Evolutionary conservation across 2,797 vertebrate species (phyloP).

Genomic region (Vultur gryphus): DNA sequence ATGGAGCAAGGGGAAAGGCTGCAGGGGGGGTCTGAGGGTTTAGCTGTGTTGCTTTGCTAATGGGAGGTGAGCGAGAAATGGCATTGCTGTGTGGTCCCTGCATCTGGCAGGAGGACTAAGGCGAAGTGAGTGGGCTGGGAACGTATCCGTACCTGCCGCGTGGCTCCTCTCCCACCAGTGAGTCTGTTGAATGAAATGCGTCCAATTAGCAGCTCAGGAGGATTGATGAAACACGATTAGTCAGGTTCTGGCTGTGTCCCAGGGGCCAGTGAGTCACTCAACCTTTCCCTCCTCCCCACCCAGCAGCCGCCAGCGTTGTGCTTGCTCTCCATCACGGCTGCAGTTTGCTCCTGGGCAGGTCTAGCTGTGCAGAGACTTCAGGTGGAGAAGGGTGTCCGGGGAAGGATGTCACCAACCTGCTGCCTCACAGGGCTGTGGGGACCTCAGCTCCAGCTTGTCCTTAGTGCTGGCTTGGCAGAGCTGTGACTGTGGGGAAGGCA

Average conservation of each 20-base stretch:
- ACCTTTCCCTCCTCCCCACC: neutral
- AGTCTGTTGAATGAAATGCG: neutral
- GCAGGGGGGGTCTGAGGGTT: neutral
- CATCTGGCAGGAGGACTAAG: neutral
- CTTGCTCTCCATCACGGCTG: neutral
- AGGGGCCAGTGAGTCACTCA: conserved; percentile 22
- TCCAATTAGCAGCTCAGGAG: neutral
- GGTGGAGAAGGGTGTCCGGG: neutral
- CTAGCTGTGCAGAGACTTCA: neutral
- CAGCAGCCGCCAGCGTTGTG: neutral
- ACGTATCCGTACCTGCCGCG: neutral
- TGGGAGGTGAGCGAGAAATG: neutral
- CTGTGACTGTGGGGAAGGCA: neutral
- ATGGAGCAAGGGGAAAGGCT: neutral
- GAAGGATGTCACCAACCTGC: neutral
- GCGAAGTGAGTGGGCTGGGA: neutral
- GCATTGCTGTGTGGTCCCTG: neutral
- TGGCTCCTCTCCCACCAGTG: neutral
- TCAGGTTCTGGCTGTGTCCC: conserved; percentile 24
- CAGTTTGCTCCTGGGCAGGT: neutral
- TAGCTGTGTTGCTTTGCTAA: neutral
- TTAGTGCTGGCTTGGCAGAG: neutral
- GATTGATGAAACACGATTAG: neutral
- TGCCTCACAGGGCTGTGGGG: neutral
- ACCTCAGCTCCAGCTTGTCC: neutral